These are phyloP conservation scores for Lepus oiostolus DNA, from an alignment of 2,797 vertebrate species.

Conservation along the genomic window DNA sequence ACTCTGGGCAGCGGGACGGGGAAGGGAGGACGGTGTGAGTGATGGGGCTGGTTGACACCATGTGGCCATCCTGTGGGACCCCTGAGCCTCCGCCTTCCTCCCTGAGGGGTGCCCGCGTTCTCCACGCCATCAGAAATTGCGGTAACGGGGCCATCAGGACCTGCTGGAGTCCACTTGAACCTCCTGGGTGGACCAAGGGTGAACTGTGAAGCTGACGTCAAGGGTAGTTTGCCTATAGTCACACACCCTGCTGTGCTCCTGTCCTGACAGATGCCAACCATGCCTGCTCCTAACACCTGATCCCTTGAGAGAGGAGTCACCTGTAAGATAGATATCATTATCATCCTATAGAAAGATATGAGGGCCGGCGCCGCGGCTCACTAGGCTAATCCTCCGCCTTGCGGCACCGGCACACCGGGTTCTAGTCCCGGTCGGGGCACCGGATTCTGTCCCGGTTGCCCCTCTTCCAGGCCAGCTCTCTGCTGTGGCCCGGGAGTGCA, in stretches of 20 bases:
- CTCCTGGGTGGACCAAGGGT: neutral
- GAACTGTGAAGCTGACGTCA: neutral
- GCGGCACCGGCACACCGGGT: no score
- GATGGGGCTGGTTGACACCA: accelerated
- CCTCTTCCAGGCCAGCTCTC: no score
- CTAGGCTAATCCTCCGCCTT: no score
- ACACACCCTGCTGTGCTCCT: no score
- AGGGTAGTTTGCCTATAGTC: neutral
- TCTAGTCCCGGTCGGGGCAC: no score
- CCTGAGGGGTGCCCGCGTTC: neutral
- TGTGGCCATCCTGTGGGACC: no score
- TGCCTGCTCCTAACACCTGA: neutral
- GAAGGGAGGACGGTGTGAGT: no score
- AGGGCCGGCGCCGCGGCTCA: no score
- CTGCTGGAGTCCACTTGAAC: neutral
- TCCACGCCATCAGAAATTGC: neutral
- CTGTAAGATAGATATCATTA: neutral
- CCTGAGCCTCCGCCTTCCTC: neutral
- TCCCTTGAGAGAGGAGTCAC: neutral
- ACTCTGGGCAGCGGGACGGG: no score
- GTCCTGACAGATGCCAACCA: neutral
- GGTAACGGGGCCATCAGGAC: neutral
- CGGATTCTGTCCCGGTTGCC: no score
- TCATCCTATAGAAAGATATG: neutral
- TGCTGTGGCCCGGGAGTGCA: no score